phyloP scores from a whole-genome alignment of 2,888 invertebrate genomes.

The Ptilodon capucinus region DNA sequence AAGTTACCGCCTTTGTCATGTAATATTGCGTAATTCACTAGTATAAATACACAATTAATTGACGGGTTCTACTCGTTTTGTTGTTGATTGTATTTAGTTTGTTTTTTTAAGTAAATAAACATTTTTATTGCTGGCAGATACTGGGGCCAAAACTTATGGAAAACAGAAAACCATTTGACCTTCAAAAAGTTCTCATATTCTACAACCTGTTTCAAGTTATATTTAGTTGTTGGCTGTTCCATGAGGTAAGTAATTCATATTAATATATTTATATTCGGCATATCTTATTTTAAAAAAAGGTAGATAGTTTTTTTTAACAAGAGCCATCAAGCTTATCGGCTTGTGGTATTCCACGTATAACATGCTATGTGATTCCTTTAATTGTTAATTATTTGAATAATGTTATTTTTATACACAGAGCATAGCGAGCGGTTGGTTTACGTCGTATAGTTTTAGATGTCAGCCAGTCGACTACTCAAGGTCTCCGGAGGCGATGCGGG shows the following conservation, averaged over 20 bases:
- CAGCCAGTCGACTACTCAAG: slow-evolving; percentile 94
- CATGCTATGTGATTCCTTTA: background rate
- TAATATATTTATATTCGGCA: slow-evolving; percentile 1
- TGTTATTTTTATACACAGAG: slow-evolving; percentile 68
- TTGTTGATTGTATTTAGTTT: background rate
- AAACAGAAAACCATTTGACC: slow-evolving; percentile 90
- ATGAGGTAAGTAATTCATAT: slow-evolving; percentile 78
- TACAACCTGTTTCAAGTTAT: slow-evolving; percentile 94
- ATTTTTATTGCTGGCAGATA: slow-evolving; percentile 64
- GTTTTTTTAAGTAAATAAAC: slow-evolving; percentile 2
- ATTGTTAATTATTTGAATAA: background rate
- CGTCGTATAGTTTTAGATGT: slow-evolving; percentile 90
- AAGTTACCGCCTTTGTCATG: slow-evolving; percentile 25
- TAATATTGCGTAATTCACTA: slow-evolving; percentile 22
- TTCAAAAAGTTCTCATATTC: slow-evolving; percentile 88
- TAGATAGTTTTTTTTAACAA: too few relatives aligned
- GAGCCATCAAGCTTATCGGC: too few relatives aligned
- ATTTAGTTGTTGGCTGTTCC: slow-evolving; percentile 88
- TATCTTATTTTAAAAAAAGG: too few relatives aligned
- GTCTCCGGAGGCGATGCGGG: slow-evolving; percentile 87
- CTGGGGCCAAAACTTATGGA: slow-evolving; percentile 93
- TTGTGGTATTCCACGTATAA: too few relatives aligned
- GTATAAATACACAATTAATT: background rate
- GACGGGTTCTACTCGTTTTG: background rate
- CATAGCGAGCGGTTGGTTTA: slow-evolving; percentile 88